phyloP scores from a whole-genome alignment of 2,797 vertebrate genomes.

The Pseudochirops cupreus region DNA sequence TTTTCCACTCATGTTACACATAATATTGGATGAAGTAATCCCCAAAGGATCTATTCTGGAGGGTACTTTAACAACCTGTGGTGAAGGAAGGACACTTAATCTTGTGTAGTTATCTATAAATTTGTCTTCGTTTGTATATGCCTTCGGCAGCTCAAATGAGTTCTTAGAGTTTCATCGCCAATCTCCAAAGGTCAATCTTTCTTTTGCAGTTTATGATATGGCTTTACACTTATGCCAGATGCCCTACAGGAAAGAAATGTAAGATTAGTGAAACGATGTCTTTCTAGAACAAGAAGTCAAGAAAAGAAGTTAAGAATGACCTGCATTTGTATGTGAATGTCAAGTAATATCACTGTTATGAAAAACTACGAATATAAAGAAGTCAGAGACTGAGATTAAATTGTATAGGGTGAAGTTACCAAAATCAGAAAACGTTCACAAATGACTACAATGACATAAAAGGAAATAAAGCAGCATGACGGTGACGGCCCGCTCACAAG shows the following conservation, averaged over 20 bases:
- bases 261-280: slow-evolving; percentile 45
- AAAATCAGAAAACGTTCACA: background rate
- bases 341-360: background rate
- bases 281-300: slow-evolving; percentile 12
- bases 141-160: slow-evolving; percentile 82
- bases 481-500: background rate
- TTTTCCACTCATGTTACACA: slow-evolving; percentile 84
- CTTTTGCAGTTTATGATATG: slow-evolving; percentile 90
- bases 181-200: slow-evolving; percentile 87
- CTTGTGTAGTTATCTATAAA: slow-evolving; percentile 77
- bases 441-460: background rate
- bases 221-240: slow-evolving; percentile 94
- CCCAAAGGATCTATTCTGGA: slow-evolving; percentile 87
- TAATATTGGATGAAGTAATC: slow-evolving; percentile 89
- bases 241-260: slow-evolving; percentile 84
- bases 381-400: background rate
- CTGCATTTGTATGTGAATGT: background rate
- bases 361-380: background rate
- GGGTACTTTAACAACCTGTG: slow-evolving; percentile 78
- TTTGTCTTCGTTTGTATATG: slow-evolving; percentile 82
- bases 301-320: background rate
- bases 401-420: background rate
- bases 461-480: background rate
- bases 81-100: slow-evolving; percentile 76
- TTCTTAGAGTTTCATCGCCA: slow-evolving; percentile 81